Evolutionary conservation across 2,797 vertebrate species (phyloP), one percentile per base, ranked within the genome.

Genomic region (Stomatorhinus walkeri): DNA sequence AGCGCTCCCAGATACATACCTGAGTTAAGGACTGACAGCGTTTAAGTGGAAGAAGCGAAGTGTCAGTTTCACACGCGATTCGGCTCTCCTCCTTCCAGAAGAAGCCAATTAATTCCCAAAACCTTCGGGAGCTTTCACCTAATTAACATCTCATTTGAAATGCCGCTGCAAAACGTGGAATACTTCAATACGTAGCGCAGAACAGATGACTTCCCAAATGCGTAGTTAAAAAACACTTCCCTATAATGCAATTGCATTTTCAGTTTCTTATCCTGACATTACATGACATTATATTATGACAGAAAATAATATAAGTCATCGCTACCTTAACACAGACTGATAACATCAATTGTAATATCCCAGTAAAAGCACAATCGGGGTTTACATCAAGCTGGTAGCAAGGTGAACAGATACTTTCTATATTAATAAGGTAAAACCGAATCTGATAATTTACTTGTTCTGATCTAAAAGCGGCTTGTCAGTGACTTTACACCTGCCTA

Each of bases 21-120:
- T 95, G 93, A 95, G 93, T 94, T 93, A 93, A 93, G 85, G 51
- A 85, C 64, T 87, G 85, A 87, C 85, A 81, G 89, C 52, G 87
- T 43, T 83, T 64, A 51, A 52, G 68, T 61, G 72, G 54, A 88
- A 90, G 85, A 92, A 92, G 93, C 89, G 92, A 94, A 92, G 94
- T 94, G 95, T 93, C 94, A 94, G 92, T 94, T 94, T 94, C 93
- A 93, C 93, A 94, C 92, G 87, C 90, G 91, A 91, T 92, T 92
- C 90, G 90, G 86, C 91, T 92, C 91, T 92, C 91, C 91, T 92
- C 91, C 89, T 89, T 87, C 84, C 91, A 91, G 91, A 91, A 93
- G 93, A 91, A 93, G 93, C 94, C 93, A 95, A 95, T 95, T 94
- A 94, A 94, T 94, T 93, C 89, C 52, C 52, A 88, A 85, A 94